Percentiles rank a stretch among this genome's conserved stretches.
These are phyloP conservation scores for Caranx melampygus DNA, from an alignment of 2,113 vertebrate genomes.

Conservation along the genomic window DNA sequence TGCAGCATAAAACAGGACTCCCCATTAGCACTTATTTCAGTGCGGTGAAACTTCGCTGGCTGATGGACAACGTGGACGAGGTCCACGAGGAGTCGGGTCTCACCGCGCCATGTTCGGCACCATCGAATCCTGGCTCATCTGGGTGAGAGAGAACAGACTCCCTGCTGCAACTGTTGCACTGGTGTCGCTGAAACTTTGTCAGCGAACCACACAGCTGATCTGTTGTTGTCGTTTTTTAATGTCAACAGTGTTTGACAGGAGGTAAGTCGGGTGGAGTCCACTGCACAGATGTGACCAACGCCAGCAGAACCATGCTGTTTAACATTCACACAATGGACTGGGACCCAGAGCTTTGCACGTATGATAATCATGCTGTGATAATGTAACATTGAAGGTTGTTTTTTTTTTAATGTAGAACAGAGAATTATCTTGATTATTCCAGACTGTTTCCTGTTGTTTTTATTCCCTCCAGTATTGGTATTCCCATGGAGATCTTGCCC, in stretches of 20 bases:
- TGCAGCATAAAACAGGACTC: slow-evolving; percentile 94
- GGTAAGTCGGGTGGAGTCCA: slow-evolving; percentile 92
- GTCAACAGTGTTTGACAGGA: slow-evolving; percentile 91
- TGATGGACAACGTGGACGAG: slow-evolving; percentile 92
- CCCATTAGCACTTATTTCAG: slow-evolving; percentile 99
- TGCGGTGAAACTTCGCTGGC: slow-evolving; percentile 96
- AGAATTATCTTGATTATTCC: not conserved
- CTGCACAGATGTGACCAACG: slow-evolving; percentile 95
- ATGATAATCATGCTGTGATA: slow-evolving; percentile 51
- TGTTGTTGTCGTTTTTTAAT: not conserved
- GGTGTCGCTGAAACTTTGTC: not conserved
- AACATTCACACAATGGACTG: slow-evolving; percentile 95
- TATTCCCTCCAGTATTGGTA: slow-evolving; percentile 86
- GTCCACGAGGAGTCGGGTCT: slow-evolving; percentile 87
- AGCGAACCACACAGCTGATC: not conserved
- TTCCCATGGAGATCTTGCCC: slow-evolving; percentile 94
- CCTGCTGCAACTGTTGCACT: fast-evolving
- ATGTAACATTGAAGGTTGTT: not conserved
- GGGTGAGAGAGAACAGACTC: slow-evolving; percentile 82
- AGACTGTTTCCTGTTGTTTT: not conserved
- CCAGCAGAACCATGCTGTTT: slow-evolving; percentile 94
- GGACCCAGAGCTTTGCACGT: slow-evolving; percentile 94
- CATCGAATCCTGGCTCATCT: slow-evolving; percentile 98
- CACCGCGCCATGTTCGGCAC: slow-evolving; percentile 94
- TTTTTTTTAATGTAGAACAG: not conserved